These are phyloP conservation scores for Mercenaria mercenaria DNA, from an alignment of 1,140 invertebrate species.

Conservation along the genomic window DNA sequence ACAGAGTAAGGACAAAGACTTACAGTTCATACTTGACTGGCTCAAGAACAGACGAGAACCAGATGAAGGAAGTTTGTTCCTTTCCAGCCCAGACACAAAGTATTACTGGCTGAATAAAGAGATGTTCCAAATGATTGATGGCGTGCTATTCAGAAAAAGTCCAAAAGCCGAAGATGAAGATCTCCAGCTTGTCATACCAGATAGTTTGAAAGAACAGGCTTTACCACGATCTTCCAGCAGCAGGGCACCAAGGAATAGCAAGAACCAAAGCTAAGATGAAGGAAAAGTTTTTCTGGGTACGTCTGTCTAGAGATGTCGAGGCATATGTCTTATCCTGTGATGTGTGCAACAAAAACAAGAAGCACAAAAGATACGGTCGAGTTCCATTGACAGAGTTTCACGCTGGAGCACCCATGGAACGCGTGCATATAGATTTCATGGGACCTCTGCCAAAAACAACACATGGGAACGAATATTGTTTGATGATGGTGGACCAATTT, in stretches of 20 bases:
- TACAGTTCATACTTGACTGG: neutral
- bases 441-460: neutral
- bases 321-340: neutral
- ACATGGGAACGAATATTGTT: neutral
- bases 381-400: neutral
- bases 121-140: neutral
- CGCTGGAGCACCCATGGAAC: neutral
- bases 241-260: neutral
- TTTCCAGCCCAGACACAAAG: neutral
- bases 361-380: neutral
- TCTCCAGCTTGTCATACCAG: neutral
- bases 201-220: neutral
- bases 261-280: neutral
- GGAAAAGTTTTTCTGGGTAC: neutral
- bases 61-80: neutral
- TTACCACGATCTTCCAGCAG: neutral
- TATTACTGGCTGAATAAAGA: neutral
- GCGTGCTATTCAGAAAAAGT: neutral
- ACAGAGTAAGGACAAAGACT: neutral
- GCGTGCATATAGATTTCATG: neutral
- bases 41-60: neutral
- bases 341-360: neutral
- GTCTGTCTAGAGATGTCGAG: neutral
- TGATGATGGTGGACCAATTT: conserved; percentile 49
- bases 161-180: neutral